These are phyloP conservation scores for Brachionus asplanchnoidis DNA, from an alignment of 1,140 invertebrate genomes.

Conservation along the genomic window DNA sequence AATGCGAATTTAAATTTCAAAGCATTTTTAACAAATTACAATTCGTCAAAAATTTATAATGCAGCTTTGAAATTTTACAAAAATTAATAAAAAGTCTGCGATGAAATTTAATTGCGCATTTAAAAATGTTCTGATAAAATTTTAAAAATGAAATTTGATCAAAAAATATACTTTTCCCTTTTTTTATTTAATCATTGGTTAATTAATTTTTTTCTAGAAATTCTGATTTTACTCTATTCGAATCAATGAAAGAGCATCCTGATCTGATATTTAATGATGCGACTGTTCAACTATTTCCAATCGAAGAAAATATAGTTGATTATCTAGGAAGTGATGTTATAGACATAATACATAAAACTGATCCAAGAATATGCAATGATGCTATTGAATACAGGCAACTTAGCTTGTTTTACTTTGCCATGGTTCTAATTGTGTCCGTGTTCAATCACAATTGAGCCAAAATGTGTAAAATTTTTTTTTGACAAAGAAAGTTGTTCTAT, in stretches of 20 bases:
- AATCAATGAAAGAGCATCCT: slow-evolving; percentile 51
- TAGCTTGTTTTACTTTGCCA: not conserved
- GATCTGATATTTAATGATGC: slow-evolving; percentile 55
- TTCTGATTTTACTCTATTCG: slow-evolving; percentile 55
- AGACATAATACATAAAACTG: slow-evolving; percentile 25
- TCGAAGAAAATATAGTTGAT: slow-evolving; percentile 41
- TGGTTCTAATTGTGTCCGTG: not conserved
- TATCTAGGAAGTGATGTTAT: slow-evolving; percentile 34
- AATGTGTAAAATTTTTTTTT: not conserved
- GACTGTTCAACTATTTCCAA: slow-evolving; percentile 50
- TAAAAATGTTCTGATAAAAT: too few species aligned
- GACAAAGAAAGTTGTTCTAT: not conserved
- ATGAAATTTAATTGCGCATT: too few species aligned
- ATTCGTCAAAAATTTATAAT: too few species aligned
- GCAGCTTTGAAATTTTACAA: too few species aligned
- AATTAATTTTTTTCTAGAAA: slow-evolving; percentile 42
- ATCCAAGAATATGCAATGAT: slow-evolving; percentile 28
- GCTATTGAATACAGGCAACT: not conserved
- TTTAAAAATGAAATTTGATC: too few species aligned
- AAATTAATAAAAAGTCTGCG: too few species aligned
- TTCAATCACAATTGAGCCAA: not conserved
- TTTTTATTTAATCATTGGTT: not conserved
- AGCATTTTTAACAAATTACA: too few species aligned
- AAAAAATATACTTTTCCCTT: too few species aligned
- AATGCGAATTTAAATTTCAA: too few species aligned